A percentile compares a stretch with the other conserved stretches of the same genome.
Evolutionary conservation across 2,113 vertebrate genomes (phyloP).

Genomic region (Oxyruncus cristatus): DNA sequence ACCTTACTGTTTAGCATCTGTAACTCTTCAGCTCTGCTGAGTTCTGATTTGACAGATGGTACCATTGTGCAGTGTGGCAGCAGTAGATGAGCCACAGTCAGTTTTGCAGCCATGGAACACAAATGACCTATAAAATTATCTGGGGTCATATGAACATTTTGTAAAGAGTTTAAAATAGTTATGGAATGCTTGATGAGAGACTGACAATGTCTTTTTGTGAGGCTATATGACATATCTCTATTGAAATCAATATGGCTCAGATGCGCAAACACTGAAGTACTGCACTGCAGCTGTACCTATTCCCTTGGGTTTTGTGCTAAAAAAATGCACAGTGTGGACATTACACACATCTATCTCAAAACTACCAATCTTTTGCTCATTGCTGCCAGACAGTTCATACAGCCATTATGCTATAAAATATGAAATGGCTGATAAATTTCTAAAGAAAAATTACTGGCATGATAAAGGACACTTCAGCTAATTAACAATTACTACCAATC

Average conservation of each 20-base stretch:
- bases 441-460: slow-evolving; percentile 30
- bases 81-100: neutral
- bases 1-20: neutral
- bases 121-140: slow-evolving; percentile 22
- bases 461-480: neutral
- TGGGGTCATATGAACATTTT: neutral
- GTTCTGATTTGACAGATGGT: neutral
- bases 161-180: neutral
- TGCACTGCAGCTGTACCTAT: neutral
- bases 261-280: neutral
- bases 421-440: neutral
- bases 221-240: neutral
- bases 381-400: neutral
- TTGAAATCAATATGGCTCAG: slow-evolving; percentile 8
- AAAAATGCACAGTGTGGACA: neutral
- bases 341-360: neutral
- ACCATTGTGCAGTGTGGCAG: neutral
- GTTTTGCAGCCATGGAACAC: neutral
- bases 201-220: slow-evolving; percentile 9
- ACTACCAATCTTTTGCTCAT: neutral
- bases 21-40: neutral
- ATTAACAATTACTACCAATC: slow-evolving; percentile 49
- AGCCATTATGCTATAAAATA: neutral
- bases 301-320: neutral
- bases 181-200: neutral